phyloP scores from a whole-genome alignment of 1,140 invertebrate genomes.

The Lepidostoma basale region DNA sequence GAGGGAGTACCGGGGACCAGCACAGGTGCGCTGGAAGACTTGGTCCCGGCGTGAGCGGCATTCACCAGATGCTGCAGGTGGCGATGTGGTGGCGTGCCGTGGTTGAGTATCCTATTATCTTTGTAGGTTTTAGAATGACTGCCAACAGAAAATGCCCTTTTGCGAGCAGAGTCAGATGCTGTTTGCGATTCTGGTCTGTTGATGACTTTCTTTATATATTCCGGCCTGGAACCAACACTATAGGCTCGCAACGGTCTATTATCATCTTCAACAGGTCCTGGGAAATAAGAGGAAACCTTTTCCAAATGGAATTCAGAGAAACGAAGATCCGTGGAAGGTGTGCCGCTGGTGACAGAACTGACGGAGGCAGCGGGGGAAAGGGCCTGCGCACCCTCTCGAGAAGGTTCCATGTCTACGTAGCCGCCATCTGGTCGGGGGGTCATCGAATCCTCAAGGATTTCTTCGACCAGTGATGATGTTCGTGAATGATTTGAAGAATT shows the following conservation, averaged over 20 bases:
- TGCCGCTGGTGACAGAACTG: slow-evolving; percentile 75
- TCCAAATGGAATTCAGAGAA: slow-evolving; percentile 70
- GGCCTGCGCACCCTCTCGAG: slow-evolving; percentile 63
- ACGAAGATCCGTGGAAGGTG: slow-evolving; percentile 56
- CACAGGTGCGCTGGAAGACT: slow-evolving; percentile 67
- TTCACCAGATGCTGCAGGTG: slow-evolving; percentile 36
- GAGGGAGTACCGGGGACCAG: slow-evolving; percentile 56
- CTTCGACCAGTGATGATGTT: slow-evolving; percentile 46
- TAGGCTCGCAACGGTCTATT: slow-evolving; percentile 78
- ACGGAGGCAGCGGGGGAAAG: slow-evolving; percentile 67
- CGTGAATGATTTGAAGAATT: slow-evolving; percentile 47
- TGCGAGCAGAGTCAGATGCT: slow-evolving; percentile 54
- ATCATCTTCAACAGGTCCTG: slow-evolving; percentile 64
- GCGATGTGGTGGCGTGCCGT: slow-evolving; percentile 50
- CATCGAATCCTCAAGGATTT: slow-evolving; percentile 47
- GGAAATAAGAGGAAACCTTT: slow-evolving; percentile 69
- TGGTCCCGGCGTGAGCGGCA: slow-evolving; percentile 49
- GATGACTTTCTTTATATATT: slow-evolving; percentile 51
- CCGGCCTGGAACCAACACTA: slow-evolving; percentile 83
- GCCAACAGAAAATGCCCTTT: slow-evolving; percentile 74
- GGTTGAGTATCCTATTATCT: slow-evolving; percentile 48
- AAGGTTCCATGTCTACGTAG: slow-evolving; percentile 69
- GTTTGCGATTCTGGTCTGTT: slow-evolving; percentile 47
- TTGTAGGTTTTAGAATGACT: slow-evolving; percentile 64
- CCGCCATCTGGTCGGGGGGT: slow-evolving; percentile 56